Conservation (phyloP, 2,797 vertebrate genomes). For the Girardinus metallicus region DNA sequence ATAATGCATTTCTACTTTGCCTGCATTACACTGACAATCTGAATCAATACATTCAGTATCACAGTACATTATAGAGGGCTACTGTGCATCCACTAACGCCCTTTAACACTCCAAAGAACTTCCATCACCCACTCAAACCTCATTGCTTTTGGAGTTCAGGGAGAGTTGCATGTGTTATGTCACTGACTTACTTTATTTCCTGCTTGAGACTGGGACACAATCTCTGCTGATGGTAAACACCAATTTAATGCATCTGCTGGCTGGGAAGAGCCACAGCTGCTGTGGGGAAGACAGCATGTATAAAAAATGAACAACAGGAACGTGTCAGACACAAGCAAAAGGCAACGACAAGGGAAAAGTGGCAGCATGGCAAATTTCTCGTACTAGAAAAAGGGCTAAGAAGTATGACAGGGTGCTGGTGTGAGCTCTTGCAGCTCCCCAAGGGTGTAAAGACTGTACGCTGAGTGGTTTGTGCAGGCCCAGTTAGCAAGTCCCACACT, state of each 20-base stretch:
- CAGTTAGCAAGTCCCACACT: conserved; percentile 52
- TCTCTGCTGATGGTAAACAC: conserved; percentile 72
- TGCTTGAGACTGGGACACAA: conserved; percentile 64
- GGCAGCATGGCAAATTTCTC: conserved; percentile 64
- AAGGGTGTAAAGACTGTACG: conserved; percentile 55
- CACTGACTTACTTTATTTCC: conserved; percentile 69
- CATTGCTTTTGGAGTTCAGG: conserved; percentile 10
- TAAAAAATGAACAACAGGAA: conserved; percentile 78
- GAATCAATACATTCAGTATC: conserved; percentile 21
- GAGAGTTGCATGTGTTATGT: conserved; percentile 58
- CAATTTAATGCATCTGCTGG: conserved; percentile 69
- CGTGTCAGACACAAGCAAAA: conserved; percentile 67
- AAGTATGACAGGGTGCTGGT: conserved; percentile 68
- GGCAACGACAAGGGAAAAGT: conserved; percentile 62
- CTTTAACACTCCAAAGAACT: conserved; percentile 18
- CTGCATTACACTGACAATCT: conserved; percentile 13
- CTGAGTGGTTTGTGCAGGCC: conserved; percentile 51
- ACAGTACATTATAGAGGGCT: conserved; percentile 31
- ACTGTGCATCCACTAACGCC: conserved; percentile 14
- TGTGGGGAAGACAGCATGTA: conserved; percentile 68
- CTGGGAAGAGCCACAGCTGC: conserved; percentile 59
- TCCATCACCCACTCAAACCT: conserved; percentile 30
- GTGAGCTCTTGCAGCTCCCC: conserved; percentile 60
- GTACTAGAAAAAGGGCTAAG: conserved; percentile 56
- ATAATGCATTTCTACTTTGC: conserved; percentile 26